Evolutionary conservation across 2,888 invertebrate species (phyloP), one percentile per base, ranked within the genome.

Genomic region (Tipula confusa): DNA sequence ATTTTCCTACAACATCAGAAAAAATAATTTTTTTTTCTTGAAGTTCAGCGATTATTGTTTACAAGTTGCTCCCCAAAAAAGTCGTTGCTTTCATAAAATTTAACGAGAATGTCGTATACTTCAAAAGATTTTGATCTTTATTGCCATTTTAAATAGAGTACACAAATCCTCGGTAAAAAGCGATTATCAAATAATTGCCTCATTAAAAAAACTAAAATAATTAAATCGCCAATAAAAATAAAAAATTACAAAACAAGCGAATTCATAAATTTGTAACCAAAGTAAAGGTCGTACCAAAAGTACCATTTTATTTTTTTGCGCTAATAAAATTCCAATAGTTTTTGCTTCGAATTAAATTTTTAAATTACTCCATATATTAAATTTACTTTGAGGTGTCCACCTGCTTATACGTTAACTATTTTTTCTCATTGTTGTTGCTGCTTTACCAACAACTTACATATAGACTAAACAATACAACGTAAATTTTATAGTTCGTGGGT

Each of bases 401-500:
- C 64, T 64, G 64, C 64, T 64, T 64, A 64, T 64, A n/a, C n/a
- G 64, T 64, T 64, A 18, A 64, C 18, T 2, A 64, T 64, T 24
- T 43, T 4, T 15, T 15, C 2, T 64, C 24, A 5, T 43, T 64
- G 64, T 24, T 18, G 5, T 64, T 64, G 64, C 24, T 64, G 64
- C 64, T 9, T 7, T 64, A 64, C 64, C 18, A 64, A 43, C 43
- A n/a, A n/a, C n/a, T n/a, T n/a, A n/a, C n/a, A n/a, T n/a, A 43
- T 18, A 15, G 9, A 64, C 24, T 64, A 64, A 64, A 64, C 64
- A 64, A 64, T 64, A 64, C 64, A 64, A 24, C 64, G 64, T 24
- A 64, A 64, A 64, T 64, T 64, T 64, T 64, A 24, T 24, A 64
- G 64, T 64, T 64, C 64, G 64, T 64, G 64, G 64, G 64, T 64